Conservation (phyloP, 1,140 invertebrate genomes). For the Ostrea edulis region DNA sequence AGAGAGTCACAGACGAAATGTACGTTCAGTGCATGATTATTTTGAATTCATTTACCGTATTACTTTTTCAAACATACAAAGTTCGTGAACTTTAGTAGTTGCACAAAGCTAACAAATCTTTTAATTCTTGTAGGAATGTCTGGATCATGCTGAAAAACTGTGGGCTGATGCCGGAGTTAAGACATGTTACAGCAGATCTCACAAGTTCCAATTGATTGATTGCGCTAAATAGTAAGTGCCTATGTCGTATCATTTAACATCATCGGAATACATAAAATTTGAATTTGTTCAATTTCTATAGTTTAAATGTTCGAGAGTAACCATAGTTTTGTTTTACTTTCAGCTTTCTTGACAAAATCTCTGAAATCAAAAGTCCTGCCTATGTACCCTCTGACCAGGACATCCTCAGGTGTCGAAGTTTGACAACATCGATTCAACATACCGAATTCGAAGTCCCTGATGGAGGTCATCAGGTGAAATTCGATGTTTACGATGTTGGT, state of each 20-base stretch:
- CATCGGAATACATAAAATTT: neutral
- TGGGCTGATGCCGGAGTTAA: conserved; percentile 98
- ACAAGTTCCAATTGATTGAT: conserved; percentile 99
- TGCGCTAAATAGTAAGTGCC: conserved; percentile 99
- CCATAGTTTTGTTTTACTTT: conserved; percentile 21
- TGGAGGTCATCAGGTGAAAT: conserved; percentile 69
- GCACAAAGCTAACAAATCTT: too few species aligned
- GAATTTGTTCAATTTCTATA: neutral
- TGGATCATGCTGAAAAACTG: conserved; percentile 95
- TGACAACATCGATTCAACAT: conserved; percentile 73
- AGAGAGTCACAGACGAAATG: conserved; percentile 6
- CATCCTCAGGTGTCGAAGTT: conserved; percentile 73
- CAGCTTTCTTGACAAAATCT: conserved; percentile 76
- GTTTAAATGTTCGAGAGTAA: too few species aligned
- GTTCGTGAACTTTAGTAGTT: too few species aligned
- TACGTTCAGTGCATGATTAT: neutral
- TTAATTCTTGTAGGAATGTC: conserved; percentile 84
- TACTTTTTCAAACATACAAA: too few species aligned
- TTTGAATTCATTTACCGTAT: too few species aligned
- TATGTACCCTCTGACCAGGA: conserved; percentile 76
- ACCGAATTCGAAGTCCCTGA: conserved; percentile 75
- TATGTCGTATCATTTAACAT: neutral
- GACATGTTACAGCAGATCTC: conserved; percentile 96
- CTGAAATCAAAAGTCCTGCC: conserved; percentile 62
- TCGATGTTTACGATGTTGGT: conserved; percentile 80